Conservation (phyloP, 1,140 invertebrate genomes). For the Physella acuta region DNA sequence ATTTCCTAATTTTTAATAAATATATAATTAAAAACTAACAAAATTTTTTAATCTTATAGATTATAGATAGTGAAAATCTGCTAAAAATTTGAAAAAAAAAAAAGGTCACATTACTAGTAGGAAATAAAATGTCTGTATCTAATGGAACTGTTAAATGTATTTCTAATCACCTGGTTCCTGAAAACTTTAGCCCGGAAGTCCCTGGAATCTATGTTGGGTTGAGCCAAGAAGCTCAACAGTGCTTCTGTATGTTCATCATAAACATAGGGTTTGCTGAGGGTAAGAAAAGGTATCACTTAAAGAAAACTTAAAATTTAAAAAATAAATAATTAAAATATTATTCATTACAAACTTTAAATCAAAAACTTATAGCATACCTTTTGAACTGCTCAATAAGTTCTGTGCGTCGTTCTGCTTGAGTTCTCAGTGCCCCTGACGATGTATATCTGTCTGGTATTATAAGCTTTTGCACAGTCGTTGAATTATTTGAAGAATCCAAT, state of each 20-base stretch:
- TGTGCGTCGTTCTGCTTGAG: too few relatives aligned
- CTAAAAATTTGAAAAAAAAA: not conserved
- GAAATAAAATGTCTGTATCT: not conserved
- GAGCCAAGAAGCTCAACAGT: conserved; percentile 2
- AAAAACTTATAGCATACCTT: too few relatives aligned
- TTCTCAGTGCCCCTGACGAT: too few relatives aligned
- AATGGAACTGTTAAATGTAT: not conserved
- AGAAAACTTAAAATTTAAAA: too few relatives aligned
- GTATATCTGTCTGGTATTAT: not conserved
- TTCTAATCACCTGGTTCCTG: conserved; percentile 7
- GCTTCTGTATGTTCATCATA: conserved; percentile 12
- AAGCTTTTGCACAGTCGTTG: not conserved
- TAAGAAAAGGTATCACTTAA: not conserved
- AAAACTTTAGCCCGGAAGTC: conserved; percentile 12
- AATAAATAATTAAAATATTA: too few relatives aligned
- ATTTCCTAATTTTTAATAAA: not conserved
- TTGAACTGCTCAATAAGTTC: too few relatives aligned
- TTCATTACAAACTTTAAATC: too few relatives aligned
- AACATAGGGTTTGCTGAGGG: conserved; percentile 10
- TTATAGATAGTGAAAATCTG: not conserved
- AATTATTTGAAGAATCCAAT: not conserved
- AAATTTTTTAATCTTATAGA: not conserved
- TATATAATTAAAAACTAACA: not conserved
- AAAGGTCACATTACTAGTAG: not conserved
- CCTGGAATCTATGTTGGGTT: conserved; percentile 10